Conservation (phyloP, 1,140 invertebrate species). For the Drosophila triauraria region DNA sequence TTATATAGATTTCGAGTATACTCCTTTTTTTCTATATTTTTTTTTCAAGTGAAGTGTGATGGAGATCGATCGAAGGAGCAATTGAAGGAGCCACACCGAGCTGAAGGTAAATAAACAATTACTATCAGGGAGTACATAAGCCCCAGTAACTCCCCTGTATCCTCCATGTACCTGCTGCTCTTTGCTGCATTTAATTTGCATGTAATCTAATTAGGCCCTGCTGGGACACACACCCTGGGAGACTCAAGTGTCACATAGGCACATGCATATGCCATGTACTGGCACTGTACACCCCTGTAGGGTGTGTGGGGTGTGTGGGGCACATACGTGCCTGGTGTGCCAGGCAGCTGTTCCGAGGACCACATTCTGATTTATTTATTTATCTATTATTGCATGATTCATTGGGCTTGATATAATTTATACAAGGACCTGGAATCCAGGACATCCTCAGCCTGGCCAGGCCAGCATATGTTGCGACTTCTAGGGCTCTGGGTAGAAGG, state of each 20-base stretch:
- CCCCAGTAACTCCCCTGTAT: not conserved
- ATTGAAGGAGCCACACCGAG: no score
- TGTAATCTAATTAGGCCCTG: slow-evolving; percentile 67
- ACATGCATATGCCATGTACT: slow-evolving; percentile 15
- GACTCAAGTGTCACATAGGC: slow-evolving; percentile 28
- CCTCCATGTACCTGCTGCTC: slow-evolving; percentile 28
- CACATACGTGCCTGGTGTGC: slow-evolving; percentile 23
- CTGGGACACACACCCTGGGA: not conserved
- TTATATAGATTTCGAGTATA: no score
- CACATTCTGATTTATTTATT: slow-evolving; percentile 32
- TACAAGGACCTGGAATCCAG: not conserved
- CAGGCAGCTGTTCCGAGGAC: slow-evolving; percentile 12
- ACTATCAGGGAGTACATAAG: slow-evolving; percentile 7
- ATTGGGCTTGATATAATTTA: slow-evolving; percentile 32
- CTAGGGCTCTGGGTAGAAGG: no score
- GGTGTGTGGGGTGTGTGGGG: not conserved
- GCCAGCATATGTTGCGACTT: not conserved
- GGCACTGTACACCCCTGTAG: no score
- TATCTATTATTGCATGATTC: slow-evolving; percentile 38
- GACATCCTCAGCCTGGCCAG: not conserved
- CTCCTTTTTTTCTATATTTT: no score
- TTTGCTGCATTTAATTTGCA: slow-evolving; percentile 66
- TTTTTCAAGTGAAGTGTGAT: no score
- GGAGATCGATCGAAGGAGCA: no score
- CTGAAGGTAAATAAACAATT: slow-evolving; percentile 31